Percentiles rank a stretch among this genome's conserved stretches.
phyloP scores from a whole-genome alignment of 2,113 vertebrate genomes.

The Sapayoa aenigma region DNA sequence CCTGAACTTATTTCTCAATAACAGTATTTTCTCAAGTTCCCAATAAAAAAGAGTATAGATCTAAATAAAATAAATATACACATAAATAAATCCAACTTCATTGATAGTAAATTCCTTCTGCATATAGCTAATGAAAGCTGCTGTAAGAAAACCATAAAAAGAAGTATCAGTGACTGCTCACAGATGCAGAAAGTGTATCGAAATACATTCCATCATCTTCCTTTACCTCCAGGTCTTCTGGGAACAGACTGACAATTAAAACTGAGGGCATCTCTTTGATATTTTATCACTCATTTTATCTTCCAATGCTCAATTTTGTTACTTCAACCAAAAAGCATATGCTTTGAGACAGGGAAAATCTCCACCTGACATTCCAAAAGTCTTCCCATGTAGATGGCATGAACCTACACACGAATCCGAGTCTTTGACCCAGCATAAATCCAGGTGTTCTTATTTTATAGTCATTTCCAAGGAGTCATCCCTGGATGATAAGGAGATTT shows the following conservation, averaged over 20 bases:
- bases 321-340: background rate
- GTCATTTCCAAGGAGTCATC: background rate
- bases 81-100: background rate
- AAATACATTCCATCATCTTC: background rate
- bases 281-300: fast-evolving
- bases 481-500: background rate
- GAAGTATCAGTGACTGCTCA: background rate
- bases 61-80: background rate
- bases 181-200: background rate
- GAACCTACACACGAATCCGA: background rate
- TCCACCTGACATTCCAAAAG: background rate
- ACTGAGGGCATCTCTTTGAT: background rate
- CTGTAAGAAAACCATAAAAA: background rate
- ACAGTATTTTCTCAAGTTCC: background rate
- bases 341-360: background rate
- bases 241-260: background rate
- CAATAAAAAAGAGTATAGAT: background rate
- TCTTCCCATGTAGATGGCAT: background rate
- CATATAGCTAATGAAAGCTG: background rate
- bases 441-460: background rate
- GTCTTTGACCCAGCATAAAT: background rate
- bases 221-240: background rate
- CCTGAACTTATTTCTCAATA: background rate
- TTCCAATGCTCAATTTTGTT: background rate
- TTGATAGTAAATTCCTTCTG: background rate